phyloP scores from a whole-genome alignment of 2,113 vertebrate species.

The Orthonyx spaldingii region DNA sequence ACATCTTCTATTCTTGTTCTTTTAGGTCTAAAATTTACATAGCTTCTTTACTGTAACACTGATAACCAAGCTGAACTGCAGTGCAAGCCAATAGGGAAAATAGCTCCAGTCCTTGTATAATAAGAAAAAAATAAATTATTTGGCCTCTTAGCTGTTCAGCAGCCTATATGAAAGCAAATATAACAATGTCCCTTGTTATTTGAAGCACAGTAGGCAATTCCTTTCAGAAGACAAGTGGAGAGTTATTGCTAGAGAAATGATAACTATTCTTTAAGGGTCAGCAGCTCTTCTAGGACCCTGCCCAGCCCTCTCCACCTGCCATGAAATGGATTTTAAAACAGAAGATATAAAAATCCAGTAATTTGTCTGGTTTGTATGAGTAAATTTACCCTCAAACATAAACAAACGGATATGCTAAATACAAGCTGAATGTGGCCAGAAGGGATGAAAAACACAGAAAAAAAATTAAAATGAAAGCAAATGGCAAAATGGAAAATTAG shows the following conservation, averaged over 20 bases:
- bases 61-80: neutral
- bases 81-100: neutral
- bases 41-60: neutral
- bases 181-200: neutral
- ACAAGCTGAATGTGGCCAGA: neutral
- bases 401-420: neutral
- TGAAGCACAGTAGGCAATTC: neutral
- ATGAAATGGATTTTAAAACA: neutral
- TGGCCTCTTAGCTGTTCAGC: neutral
- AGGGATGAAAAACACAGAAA: neutral
- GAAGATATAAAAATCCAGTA: neutral
- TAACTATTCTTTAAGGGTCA: neutral
- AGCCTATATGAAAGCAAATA: slow-evolving; percentile 5
- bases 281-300: neutral
- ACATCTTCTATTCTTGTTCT: neutral
- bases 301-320: neutral
- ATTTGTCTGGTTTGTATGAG: neutral
- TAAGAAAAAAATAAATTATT: neutral
- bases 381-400: neutral
- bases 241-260: neutral
- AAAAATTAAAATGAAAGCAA: neutral
- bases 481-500: neutral
- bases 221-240: neutral
- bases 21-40: neutral
- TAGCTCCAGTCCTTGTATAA: neutral